Evolutionary conservation across 1,140 invertebrate genomes (phyloP), one percentile per base, ranked within the genome.

Genomic region (Trissolcus basalis): DNA sequence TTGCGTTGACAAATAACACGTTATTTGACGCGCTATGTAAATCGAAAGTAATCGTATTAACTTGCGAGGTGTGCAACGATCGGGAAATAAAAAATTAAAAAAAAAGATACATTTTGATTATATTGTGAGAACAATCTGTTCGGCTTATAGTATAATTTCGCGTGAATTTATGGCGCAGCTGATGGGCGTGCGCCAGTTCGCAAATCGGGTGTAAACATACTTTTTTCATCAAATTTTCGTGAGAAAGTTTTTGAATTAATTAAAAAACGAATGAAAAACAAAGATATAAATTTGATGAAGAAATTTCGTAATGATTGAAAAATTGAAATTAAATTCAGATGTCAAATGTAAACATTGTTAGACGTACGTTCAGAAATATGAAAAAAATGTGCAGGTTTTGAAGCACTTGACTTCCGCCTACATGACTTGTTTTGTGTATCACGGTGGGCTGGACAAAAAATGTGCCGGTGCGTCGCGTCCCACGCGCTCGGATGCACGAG

Each of bases 401-500:
- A 27, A 58, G 49, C 49, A 55, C 54, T 59, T 14, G 43, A 73
- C 55, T 67, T 54, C 63, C 79, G 68, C 81, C 80, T 78, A 82
- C 81, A 59, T 68, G 50, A 10, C 2, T 27, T 27, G 14, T 41
- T 36, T 32, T 33, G 58, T 64, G 54, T 65, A 61, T 54, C 45
- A 67, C 54, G 33, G 50, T 61, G 68, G 50, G 75, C 45, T 41
- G 32, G 59, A 65, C 75, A 69, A 78, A 78, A 82, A 77, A 67
- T 58, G 19, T 27, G 19, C 19, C 19, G n/a, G 67, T 58, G 50
- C 60, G 56, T 54, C 47, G 49, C 82, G 75, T 76, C 82, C 82
- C 79, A 83, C 80, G 81, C 80, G 64, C 53, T n/a, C 44, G 51
- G 65, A 69, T 71, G 70, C 69, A 48, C 78, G 50, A 45, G 13